These are phyloP conservation scores for Otus sunia DNA, from an alignment of 2,113 vertebrate genomes.

Conservation along the genomic window DNA sequence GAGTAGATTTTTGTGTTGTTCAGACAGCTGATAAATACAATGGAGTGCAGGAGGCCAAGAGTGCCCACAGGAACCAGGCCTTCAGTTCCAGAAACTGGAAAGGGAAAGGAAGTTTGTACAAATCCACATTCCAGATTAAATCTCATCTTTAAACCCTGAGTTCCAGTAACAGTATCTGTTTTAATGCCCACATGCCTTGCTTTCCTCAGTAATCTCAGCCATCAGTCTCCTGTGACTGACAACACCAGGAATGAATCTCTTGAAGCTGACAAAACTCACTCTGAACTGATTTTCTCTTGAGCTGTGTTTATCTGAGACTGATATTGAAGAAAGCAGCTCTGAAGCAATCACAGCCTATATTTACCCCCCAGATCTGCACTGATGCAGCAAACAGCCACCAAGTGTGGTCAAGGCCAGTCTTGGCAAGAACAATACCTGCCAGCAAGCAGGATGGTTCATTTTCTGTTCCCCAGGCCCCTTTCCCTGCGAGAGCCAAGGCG, in stretches of 20 bases:
- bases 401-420: background rate
- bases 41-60: background rate
- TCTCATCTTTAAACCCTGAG: background rate
- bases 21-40: background rate
- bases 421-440: background rate
- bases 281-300: constrained; percentile 29
- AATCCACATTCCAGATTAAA: constrained; percentile 15
- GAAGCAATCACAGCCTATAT: background rate
- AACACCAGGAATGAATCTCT: background rate
- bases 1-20: background rate
- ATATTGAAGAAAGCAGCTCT: background rate
- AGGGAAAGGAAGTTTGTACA: background rate
- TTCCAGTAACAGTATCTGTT: constrained; percentile 18
- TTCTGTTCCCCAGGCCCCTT: background rate
- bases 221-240: constrained; percentile 13
- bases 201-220: constrained; percentile 29
- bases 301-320: background rate
- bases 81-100: background rate
- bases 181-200: constrained; percentile 36
- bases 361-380: background rate
- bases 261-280: constrained; percentile 50
- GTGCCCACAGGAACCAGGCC: background rate
- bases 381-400: background rate
- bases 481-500: background rate
- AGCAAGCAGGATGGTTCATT: background rate